Evolutionary conservation across 2,888 invertebrate species (phyloP), one percentile per base, ranked within the genome.

Genomic region (Selenia dentaria): DNA sequence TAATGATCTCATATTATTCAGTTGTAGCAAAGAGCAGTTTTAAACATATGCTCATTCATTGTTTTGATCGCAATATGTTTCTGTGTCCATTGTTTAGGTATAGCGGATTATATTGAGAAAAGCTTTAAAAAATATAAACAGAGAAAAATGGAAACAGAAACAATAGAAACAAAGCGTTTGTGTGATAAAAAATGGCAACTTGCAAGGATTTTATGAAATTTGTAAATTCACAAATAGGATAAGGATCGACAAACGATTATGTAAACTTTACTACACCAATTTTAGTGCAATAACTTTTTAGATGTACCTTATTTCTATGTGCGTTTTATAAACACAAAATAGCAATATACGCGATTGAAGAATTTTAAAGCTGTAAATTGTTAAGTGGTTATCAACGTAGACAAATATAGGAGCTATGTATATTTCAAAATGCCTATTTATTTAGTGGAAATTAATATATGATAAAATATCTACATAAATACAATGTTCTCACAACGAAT

Each of bases 391-490:
- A 73, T 20, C 9, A 36, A 28, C 20, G 20, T 58, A 54, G 44
- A 24, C 18, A 42, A 39, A 36, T 48, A 51, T 44, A 46, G 41
- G 20, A 50, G 43, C 29, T 38, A 44, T 67, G 64, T 70, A 72
- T 79, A 79, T 74, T 75, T 69, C 72, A 79, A 78, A 69, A 67
- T 71, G 69, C 74, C 64, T 76, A 80, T 82, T 83, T 82, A 82
- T 85, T 81, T 83, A 80, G 77, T 72, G 69, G 71, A 81, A 80
- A 80, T 76, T 80, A 84, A 83, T 84, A 82, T 82, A 83, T 82
- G 67, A 76, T 68, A 71, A 74, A 77, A 78, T 74, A 78, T 69
- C 66, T 73, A 78, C 72, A 73, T n/a, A n/a, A n/a, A n/a, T 71
- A 59, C 67, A 72, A 74, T 71, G 74, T 83, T 81, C 74, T 79